Evolutionary conservation across 1,140 invertebrate species (phyloP), one percentile per base, ranked within the genome.

Genomic region (Drosophila sucinea): DNA sequence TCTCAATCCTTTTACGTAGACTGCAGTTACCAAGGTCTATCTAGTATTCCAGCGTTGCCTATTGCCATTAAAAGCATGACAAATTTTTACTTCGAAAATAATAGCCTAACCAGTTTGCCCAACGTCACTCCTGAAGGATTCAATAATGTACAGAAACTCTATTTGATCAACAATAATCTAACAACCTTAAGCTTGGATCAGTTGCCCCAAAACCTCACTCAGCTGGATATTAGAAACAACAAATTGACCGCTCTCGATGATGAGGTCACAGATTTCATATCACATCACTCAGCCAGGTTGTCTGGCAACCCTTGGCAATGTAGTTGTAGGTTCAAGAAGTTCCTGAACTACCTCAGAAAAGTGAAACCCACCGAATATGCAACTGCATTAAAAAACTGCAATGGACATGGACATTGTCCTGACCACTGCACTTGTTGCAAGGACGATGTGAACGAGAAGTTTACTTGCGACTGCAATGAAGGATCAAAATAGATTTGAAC

Each of bases 241-340:
- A 4, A 3, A 8, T n/a, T 47, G 2, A n/a, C n/a, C 5, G 6
- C 44, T 0, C 5, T 47, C 11, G 44, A 47, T n/a, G 11, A 44
- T 5, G n/a, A 17, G 1, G 41, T 44, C 1, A 23, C 41, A 17
- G 5, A 44, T 3, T 17, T 17, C 17, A 17, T 44, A 23, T 17
- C 4, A 44, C 5, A 17, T 2, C 6, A 11, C 5, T 5, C 41
- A 55, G 0, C 10, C 17, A 17, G 17, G 17, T 17, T 55, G n/a
- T 55, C 54, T 30, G 27, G 27, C 27, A 55, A 55, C 23, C 54
- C 54, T 10, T 55, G 54, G 27, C 3, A 55, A 55, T 55, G 54
- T 10, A 55, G 29, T 55, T 55, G 54, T 30, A 30, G 10, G 29
- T 55, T 32, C 10, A 30, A 1, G 7, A 55, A 30, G 10, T 55